Evolutionary conservation across 1,140 invertebrate species (phyloP), one percentile per base, ranked within the genome.

Genomic region (Maniola jurtina): DNA sequence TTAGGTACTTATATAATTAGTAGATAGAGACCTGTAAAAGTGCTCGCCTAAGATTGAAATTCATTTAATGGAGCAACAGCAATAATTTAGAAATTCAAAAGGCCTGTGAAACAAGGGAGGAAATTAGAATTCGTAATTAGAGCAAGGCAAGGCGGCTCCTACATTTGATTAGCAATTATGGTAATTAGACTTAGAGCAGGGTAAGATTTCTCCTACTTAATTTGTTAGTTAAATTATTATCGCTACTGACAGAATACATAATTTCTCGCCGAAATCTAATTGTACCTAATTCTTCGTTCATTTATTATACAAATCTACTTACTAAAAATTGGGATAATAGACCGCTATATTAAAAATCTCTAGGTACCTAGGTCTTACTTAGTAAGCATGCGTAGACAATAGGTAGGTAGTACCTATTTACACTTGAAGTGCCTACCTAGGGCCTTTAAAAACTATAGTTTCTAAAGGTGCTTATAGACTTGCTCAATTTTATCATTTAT

Each of bases 161-260:
- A 83, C 86, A 83, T 90, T 90, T 90, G 86, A 90, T 90, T 89
- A 90, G 81, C 86, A 90, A 90, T 90, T 90, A 89, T 90, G 88
- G 77, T 88, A 90, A 90, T 90, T 88, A 87, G 83, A 86, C 85
- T 90, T 83, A 88, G 84, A 90, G 81, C 84, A 83, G 86, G 82
- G 83, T 88, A 86, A 90, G 88, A 90, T 89, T 88, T 84, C 85
- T 88, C 66, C 80, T 88, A n/a, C n/a, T n/a, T n/a, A 88, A 90
- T 90, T 90, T 88, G 83, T 88, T 88, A 87, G 84, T 86, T 88
- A 88, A 87, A 88, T 88, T 86, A 90, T 84, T 78, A 87, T 83
- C 78, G 68, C 74, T 72, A 71, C 75, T 75, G 77, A 70, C 75
- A 73, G 72, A 73, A 84, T 78, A 77, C 75, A 80, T 77, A 81